Evolutionary conservation across 2,888 invertebrate genomes (phyloP), one percentile per base, ranked within the genome.

Genomic region (Cheiracanthium punctorium): DNA sequence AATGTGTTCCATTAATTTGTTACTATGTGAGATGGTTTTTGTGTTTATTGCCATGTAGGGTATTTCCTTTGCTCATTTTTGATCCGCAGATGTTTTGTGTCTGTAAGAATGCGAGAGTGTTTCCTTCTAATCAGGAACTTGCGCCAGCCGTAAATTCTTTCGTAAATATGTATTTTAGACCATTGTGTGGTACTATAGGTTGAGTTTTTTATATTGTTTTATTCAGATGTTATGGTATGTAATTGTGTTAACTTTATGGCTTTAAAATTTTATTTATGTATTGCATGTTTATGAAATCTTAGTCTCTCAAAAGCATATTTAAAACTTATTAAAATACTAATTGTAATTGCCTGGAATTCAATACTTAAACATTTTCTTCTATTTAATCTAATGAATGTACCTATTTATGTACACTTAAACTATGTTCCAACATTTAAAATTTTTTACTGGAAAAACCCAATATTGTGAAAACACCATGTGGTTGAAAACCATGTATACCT

Each of bases 41-140:
- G 76, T 76, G 74, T 86, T 86, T 87, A 76, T 73, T 87, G 87
- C 87, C 79, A 82, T 48, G 82, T 82, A 87, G 87, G 82, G 82
- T 87, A 70, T 82, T 87, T 87, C 79, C 87, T 87, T 87, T 87
- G 87, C 82, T 87, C 87, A 87, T 82, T 75, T 76, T 82, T 52
- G 74, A 82, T 82, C 74, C 74, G 74, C 82, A 79, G 87, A 75
- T 87, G 81, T 87, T 80, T 82, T 82, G 73, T 65, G 77, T 87
- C 82, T 80, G 76, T 80, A 86, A 67, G 77, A 87, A 58, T 81
- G 84, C 69, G 69, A 77, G 76, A 80, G 43, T 69, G 71, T 86
- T 80, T 76, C 76, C 71, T 64, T 74, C 73, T 52, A 52, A 73
- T 67, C 69, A 72, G 79, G 69, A 79, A 80, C 84, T 85, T 79